Evolutionary conservation across 2,888 invertebrate species (phyloP).

Genomic region (Cephus sareptanus): DNA sequence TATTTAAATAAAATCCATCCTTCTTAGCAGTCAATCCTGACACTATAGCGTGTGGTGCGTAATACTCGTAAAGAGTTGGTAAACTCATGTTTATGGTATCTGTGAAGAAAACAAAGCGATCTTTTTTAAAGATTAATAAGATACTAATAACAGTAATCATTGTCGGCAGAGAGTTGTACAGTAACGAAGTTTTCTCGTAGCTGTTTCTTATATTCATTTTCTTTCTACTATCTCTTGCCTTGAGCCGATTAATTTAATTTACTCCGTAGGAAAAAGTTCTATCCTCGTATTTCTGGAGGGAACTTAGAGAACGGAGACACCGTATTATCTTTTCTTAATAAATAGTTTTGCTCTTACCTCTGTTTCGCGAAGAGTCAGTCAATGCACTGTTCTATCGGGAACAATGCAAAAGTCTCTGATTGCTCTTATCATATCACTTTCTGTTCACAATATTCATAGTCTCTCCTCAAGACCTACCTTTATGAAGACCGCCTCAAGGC

Average conservation of each 20-base stretch:
- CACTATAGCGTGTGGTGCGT: conserved; percentile 44
- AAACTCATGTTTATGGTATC: conserved; percentile 14
- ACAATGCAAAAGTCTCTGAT: background rate
- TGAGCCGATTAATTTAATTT: background rate
- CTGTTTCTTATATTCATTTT: background rate
- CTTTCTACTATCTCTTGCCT: background rate
- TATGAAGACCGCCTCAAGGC: no score
- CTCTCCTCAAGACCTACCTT: no score
- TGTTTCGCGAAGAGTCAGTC: background rate
- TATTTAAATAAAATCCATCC: conserved; percentile 53
- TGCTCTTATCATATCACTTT: background rate
- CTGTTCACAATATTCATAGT: no score
- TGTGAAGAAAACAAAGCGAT: background rate
- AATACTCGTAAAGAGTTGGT: conserved; percentile 57
- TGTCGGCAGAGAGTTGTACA: background rate
- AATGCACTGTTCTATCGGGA: background rate
- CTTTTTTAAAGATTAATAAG: background rate
- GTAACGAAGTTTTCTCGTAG: background rate
- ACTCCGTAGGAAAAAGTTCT: background rate
- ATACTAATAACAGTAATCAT: background rate
- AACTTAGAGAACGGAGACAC: background rate
- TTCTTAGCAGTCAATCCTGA: conserved; percentile 23
- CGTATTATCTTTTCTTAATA: background rate
- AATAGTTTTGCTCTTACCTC: background rate
- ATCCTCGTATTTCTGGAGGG: background rate